Evolutionary conservation across 2,113 vertebrate genomes (phyloP).

Genomic region (Gymnorhina tibicen): DNA sequence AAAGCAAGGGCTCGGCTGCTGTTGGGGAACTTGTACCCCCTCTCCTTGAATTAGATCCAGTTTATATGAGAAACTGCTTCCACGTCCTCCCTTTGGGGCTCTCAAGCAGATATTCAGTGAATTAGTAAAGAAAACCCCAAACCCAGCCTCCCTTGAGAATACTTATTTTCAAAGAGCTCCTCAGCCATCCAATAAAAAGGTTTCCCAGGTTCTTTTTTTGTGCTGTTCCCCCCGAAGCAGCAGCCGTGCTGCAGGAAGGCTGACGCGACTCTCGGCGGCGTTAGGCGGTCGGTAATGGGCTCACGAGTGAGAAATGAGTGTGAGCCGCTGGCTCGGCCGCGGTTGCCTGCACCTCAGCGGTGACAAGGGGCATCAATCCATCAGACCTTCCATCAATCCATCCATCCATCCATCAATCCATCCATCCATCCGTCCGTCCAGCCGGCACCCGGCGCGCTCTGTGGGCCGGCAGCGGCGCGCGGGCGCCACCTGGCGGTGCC

Average conservation of each 20-base stretch:
- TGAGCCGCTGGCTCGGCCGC: neutral
- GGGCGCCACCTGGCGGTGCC: conserved; percentile 64
- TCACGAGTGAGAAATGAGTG: neutral
- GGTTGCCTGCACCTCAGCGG: neutral
- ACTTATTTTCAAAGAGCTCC: neutral
- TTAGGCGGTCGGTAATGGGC: neutral
- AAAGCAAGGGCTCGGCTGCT: neutral
- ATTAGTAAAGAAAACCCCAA: neutral
- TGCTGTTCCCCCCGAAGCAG: neutral
- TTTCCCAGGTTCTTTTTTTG: neutral
- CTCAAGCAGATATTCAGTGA: neutral
- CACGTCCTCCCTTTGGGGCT: neutral
- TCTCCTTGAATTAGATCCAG: neutral
- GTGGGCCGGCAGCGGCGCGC: neutral
- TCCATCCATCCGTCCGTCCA: neutral
- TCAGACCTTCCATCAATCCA: accelerated
- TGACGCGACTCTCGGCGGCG: neutral
- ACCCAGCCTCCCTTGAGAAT: neutral
- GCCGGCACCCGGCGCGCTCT: accelerated
- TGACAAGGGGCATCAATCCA: neutral
- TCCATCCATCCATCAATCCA: accelerated
- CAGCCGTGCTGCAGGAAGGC: neutral
- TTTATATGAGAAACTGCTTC: neutral
- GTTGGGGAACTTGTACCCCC: neutral
- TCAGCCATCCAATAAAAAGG: neutral